Base-by-base conservation (phyloP, 2,888 invertebrate species). In the Dolichopus griseipennis region DNA sequence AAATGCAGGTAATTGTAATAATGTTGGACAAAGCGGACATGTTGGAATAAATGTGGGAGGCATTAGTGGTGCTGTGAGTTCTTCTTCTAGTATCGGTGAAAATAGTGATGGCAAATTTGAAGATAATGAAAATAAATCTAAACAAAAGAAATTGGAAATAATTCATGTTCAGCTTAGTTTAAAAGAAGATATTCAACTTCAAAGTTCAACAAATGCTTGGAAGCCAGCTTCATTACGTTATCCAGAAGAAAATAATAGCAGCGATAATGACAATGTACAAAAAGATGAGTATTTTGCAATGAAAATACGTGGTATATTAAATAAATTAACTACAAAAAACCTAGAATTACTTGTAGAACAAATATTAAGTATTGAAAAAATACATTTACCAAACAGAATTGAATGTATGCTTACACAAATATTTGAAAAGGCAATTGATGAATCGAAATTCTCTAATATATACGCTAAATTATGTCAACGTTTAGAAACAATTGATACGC, bases 251-350 rank as follows among this genome's bases (percentile, higher is more conserved):
- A 27, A 66, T 12, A 52, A 2, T 6, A n/a, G 18, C 5, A 68
- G 64, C 0, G 64, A 65, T 1, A 69, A 68, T 2, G 68, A 69
- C 18, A 43, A 41, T 21, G 64, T 18, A 6, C 18, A 64, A 9
- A 71, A 66, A 8, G 79, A 88, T 85, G 88, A 88, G 66, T 79
- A 93, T 69, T 88, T 90, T 52, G 15, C 15, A 76, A 91, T 89
- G 77, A 88, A 87, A 78, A 90, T 93, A 73, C 85, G 93, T 73
- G 90, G 92, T 76, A 90, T 95, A 72, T 83, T 95, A 71, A 95
- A 95, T 79, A 93, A 95, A 80, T 83, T 95, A 72, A 95, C 95
- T 0, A 95, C 95, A 2, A 91, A 95, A 79, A 95, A 94, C 78
- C 93, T 94, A 79, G 86, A 88, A 64, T 90, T 88, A 12, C 83